A percentile compares a stretch with the other conserved stretches of the same genome.
phyloP scores from a whole-genome alignment of 2,113 vertebrate species.

The Tragelaphus buxtoni region DNA sequence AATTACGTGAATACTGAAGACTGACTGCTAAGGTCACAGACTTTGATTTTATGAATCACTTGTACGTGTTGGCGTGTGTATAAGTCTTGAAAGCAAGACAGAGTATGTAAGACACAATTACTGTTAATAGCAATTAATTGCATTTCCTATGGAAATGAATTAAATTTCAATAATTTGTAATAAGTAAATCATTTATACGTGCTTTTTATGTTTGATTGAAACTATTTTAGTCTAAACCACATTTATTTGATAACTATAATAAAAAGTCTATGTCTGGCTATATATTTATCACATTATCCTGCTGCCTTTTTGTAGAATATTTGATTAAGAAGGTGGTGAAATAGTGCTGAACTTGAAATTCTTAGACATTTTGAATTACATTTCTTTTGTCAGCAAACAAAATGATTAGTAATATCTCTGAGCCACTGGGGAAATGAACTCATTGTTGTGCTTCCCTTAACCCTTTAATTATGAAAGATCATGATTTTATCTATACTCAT shows the following conservation, averaged over 20 bases:
- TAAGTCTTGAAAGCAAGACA: not conserved
- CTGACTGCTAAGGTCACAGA: not conserved
- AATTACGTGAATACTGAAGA: not conserved
- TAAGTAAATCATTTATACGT: not conserved
- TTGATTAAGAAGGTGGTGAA: not conserved
- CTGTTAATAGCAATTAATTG: not conserved
- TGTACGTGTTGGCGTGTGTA: not conserved
- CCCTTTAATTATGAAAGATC: not conserved
- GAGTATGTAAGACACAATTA: not conserved
- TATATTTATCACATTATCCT: not conserved
- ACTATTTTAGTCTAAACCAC: not conserved
- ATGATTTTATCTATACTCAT: not conserved
- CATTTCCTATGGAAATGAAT: slow-evolving; percentile 1
- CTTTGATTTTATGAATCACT: not conserved
- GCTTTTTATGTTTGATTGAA: not conserved
- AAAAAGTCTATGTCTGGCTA: not conserved
- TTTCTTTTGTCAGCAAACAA: not conserved
- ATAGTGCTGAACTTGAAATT: not conserved
- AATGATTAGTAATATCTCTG: not conserved
- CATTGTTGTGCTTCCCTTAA: not conserved
- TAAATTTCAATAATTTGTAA: not conserved
- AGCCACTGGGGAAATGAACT: not conserved
- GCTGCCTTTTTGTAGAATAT: not conserved
- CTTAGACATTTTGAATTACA: not conserved
- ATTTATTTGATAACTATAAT: not conserved